Base-by-base conservation (phyloP, 2,888 invertebrate genomes). In the Apamea sordens region DNA sequence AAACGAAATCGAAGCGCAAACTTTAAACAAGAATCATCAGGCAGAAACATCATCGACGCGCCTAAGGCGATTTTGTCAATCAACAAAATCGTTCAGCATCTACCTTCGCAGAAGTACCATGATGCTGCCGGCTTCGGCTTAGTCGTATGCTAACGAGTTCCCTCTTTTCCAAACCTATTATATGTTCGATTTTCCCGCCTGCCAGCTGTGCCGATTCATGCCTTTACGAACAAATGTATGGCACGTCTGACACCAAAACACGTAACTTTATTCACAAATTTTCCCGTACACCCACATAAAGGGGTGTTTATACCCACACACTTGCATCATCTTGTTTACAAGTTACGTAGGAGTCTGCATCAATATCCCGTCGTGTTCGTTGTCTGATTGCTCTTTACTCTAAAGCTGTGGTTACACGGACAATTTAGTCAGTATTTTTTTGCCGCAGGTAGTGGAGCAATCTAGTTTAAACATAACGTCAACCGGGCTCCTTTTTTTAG, bases 341-440 rank as follows among this genome's bases (percentile, higher is more conserved):
- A 21, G 47, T 72, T 72, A 75, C 79, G 79, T 86, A 75, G 83
- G 83, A 67, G 86, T 83, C 44, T 84, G 79, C 79, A 82, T 81
- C 75, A 77, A 83, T 83, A 87, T 83, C 85, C 87, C 68, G 82
- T 83, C 80, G 71, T 84, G 81, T 83, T 71, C 73, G 88, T 65
- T 80, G 75, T 84, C 71, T 81, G 80, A 86, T 88, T 80, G 80
- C 80, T 84, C 69, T 74, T 82, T 79, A 83, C 76, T 80, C 36
- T 79, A 53, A 76, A 83, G 77, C 77, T n/a, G 15, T 2, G n/a
- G 32, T 28, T 28, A 82, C 36, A 77, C 0, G 53, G 44, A 13
- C 41, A 21, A 28, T 24, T 36, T 47, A 28, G 21, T 65, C 15
- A 24, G 36, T 15, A 15, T 24, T 65, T 18, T 18, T 8, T 18